Percentiles rank a stretch among this genome's conserved stretches.
Evolutionary conservation across 2,797 vertebrate genomes (phyloP).

Genomic region (Cacajao melanocephalus): DNA sequence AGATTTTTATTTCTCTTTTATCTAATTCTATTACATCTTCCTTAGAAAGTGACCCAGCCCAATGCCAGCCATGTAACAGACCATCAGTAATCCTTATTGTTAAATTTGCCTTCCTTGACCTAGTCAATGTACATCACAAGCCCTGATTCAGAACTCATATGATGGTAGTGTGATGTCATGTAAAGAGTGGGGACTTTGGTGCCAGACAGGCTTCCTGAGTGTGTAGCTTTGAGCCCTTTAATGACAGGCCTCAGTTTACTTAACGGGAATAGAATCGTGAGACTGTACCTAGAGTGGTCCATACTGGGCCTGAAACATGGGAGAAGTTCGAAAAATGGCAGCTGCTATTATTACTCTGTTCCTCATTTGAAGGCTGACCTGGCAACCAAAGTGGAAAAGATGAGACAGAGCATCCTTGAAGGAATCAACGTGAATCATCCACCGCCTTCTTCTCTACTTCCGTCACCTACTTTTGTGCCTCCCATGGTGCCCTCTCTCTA

Average conservation of each 20-base stretch:
- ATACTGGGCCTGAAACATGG: neutral
- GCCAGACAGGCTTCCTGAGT: neutral
- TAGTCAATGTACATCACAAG: neutral
- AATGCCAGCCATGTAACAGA: neutral
- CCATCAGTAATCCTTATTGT: neutral
- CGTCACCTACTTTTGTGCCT: conserved; percentile 90
- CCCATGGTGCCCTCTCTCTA: conserved; percentile 93
- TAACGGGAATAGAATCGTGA: neutral
- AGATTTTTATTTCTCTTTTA: conserved; percentile 3
- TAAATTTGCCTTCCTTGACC: conserved; percentile 2
- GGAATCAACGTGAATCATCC: conserved; percentile 92
- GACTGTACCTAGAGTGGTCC: neutral
- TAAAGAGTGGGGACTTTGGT: neutral
- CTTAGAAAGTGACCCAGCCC: conserved; percentile 14
- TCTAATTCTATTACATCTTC: conserved; percentile 19
- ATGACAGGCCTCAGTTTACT: neutral
- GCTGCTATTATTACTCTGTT: conserved; percentile 37
- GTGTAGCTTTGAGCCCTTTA: neutral
- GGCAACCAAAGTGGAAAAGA: conserved; percentile 94
- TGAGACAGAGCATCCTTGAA: conserved; percentile 95
- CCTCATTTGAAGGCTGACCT: conserved; percentile 88
- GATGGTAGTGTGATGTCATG: neutral
- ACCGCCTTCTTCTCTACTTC: conserved; percentile 91
- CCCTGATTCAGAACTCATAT: neutral
- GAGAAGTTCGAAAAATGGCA: neutral